phyloP scores from a whole-genome alignment of 2,797 vertebrate genomes.

The Channallabes apus region DNA sequence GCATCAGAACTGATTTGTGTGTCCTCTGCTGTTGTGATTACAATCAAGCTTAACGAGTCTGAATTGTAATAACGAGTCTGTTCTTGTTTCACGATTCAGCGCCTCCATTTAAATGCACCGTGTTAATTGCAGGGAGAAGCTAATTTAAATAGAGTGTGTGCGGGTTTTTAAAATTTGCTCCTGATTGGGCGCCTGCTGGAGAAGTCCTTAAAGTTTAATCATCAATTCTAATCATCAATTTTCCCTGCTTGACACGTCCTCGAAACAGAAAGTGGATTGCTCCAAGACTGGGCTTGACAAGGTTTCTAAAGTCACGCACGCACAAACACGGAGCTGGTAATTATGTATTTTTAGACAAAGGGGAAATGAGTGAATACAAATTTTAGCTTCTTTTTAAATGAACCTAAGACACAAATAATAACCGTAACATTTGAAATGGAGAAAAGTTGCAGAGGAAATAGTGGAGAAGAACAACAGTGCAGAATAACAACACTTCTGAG shows the following conservation, averaged over 20 bases:
- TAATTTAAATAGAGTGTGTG: constrained; percentile 24
- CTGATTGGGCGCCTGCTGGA: constrained; percentile 21
- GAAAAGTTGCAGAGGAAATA: background rate
- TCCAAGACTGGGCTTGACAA: background rate
- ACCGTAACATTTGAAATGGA: background rate
- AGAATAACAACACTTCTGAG: background rate
- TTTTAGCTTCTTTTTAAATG: background rate
- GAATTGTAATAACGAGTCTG: constrained; percentile 29
- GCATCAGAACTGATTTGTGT: constrained; percentile 8
- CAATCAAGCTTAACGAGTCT: constrained; percentile 31
- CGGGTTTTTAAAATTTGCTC: constrained; percentile 8
- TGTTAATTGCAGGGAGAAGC: constrained; percentile 39
- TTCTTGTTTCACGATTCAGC: constrained; percentile 31
- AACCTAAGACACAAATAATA: background rate
- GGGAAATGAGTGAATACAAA: background rate
- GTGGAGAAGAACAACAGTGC: background rate
- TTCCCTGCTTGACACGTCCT: constrained; percentile 28
- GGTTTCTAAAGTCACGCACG: background rate
- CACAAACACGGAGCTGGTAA: background rate
- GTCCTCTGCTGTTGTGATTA: constrained; percentile 10
- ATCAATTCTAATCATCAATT: constrained; percentile 31
- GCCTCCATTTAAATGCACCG: constrained; percentile 19
- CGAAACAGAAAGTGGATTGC: background rate
- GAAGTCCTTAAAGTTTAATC: constrained; percentile 18
- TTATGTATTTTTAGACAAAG: background rate